phyloP scores from a whole-genome alignment of 2,888 invertebrate genomes.

The Ennomos erosarius region DNA sequence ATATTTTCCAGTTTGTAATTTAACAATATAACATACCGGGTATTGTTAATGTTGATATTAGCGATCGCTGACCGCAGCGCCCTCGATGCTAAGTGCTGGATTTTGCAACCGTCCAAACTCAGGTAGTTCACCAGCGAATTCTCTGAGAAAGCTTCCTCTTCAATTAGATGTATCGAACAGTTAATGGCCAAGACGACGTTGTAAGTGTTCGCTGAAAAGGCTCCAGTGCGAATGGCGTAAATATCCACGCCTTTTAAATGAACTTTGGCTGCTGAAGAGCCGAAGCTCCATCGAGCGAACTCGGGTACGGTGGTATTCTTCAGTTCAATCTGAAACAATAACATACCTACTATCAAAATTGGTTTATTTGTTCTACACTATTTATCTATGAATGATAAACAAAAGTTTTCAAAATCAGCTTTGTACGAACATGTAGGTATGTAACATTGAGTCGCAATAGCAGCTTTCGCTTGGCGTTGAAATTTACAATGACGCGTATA shows the following conservation, averaged over 20 bases:
- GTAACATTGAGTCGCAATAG: constrained; percentile 33
- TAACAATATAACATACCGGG: constrained; percentile 74
- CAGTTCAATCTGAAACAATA: constrained; percentile 85
- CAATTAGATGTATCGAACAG: constrained; percentile 85
- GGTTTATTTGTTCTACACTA: no score
- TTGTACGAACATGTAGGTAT: no score
- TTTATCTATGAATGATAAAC: no score
- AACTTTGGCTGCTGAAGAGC: constrained; percentile 87
- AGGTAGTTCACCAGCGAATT: constrained; percentile 86
- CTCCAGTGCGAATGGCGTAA: constrained; percentile 84
- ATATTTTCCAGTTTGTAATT: not conserved
- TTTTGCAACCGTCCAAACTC: constrained; percentile 84
- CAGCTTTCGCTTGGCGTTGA: constrained; percentile 35
- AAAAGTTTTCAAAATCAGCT: no score
- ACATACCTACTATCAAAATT: no score
- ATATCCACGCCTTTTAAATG: constrained; percentile 81
- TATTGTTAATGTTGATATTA: constrained; percentile 87
- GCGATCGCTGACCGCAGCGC: constrained; percentile 87
- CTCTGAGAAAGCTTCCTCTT: constrained; percentile 87
- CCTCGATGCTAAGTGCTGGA: constrained; percentile 82
- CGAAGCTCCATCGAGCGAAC: constrained; percentile 87
- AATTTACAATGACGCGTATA: constrained; percentile 12
- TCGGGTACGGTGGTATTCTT: constrained; percentile 85
- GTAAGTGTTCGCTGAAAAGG: constrained; percentile 88
- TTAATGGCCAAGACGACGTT: constrained; percentile 86